Evolutionary conservation across 1,140 invertebrate genomes (phyloP).

Genomic region (Idris sp.): DNA sequence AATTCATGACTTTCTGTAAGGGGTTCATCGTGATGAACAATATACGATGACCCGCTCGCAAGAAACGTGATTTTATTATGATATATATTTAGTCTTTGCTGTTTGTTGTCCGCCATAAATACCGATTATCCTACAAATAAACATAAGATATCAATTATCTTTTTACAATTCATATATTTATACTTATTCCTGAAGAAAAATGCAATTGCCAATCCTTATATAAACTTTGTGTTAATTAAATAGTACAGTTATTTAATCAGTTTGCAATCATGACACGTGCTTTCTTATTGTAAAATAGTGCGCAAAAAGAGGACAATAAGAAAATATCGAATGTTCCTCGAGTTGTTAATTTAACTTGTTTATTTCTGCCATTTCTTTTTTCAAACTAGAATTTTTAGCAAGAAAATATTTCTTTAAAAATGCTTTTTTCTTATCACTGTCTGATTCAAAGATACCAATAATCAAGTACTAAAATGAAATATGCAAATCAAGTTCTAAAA

Average conservation of each 20-base stretch:
- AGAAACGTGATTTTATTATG: slow-evolving; percentile 59
- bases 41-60: slow-evolving; percentile 60
- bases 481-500: too few species aligned
- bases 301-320: slow-evolving; percentile 26
- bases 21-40: slow-evolving; percentile 55
- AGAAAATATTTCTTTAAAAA: too few species aligned
- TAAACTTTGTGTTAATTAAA: slow-evolving; percentile 52
- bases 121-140: slow-evolving; percentile 59
- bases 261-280: slow-evolving; percentile 31
- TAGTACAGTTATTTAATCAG: slow-evolving; percentile 57
- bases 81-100: slow-evolving; percentile 35
- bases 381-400: too few species aligned
- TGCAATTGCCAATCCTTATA: slow-evolving; percentile 9
- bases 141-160: slow-evolving; percentile 62
- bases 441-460: too few species aligned
- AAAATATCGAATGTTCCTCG: slow-evolving; percentile 25
- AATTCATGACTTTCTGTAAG: slow-evolving; percentile 66
- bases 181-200: slow-evolving; percentile 20
- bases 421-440: too few species aligned
- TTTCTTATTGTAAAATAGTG: slow-evolving; percentile 29
- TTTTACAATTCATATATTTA: slow-evolving; percentile 45
- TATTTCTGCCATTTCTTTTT: not conserved
- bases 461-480: too few species aligned
- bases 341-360: not conserved
- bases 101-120: slow-evolving; percentile 49